phyloP scores from a whole-genome alignment of 2,113 vertebrate genomes.

The Oreotragus oreotragus region DNA sequence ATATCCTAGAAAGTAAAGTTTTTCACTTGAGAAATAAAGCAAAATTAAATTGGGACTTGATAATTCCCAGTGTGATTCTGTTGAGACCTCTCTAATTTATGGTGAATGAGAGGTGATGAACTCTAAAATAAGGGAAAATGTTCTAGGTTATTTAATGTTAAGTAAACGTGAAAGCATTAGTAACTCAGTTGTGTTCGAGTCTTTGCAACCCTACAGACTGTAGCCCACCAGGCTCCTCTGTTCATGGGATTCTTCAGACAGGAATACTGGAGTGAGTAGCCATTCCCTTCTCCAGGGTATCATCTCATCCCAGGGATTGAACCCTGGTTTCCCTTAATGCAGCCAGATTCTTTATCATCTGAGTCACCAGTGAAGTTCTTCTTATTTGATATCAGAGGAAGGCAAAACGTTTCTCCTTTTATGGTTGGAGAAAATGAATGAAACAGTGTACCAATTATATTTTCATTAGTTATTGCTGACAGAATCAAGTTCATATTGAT shows the following conservation, averaged over 20 bases:
- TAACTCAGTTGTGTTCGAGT: not conserved
- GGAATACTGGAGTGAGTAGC: not conserved
- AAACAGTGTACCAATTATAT: constrained; percentile 42
- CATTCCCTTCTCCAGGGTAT: not conserved
- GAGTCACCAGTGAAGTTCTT: not conserved
- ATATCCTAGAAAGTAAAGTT: constrained; percentile 23
- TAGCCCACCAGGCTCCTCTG: not conserved
- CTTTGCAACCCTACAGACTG: not conserved
- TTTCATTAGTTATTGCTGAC: constrained; percentile 47
- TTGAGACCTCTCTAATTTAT: not conserved
- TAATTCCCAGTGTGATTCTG: not conserved
- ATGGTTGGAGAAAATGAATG: constrained; percentile 39
- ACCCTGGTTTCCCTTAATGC: not conserved
- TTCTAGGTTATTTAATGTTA: constrained; percentile 48
- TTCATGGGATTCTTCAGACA: not conserved
- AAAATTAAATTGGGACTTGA: not conserved
- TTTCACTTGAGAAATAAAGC: not conserved
- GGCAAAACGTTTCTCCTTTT: not conserved
- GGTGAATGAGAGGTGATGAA: constrained; percentile 3
- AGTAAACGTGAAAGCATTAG: not conserved
- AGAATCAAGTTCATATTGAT: constrained; percentile 39
- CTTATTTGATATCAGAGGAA: constrained; percentile 41
- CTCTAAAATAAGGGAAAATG: constrained; percentile 15
- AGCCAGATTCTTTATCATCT: not conserved
- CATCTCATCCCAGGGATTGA: not conserved